These are phyloP conservation scores for Trichomalopsis sarcophagae DNA, from an alignment of 1,140 invertebrate species.

Conservation along the genomic window DNA sequence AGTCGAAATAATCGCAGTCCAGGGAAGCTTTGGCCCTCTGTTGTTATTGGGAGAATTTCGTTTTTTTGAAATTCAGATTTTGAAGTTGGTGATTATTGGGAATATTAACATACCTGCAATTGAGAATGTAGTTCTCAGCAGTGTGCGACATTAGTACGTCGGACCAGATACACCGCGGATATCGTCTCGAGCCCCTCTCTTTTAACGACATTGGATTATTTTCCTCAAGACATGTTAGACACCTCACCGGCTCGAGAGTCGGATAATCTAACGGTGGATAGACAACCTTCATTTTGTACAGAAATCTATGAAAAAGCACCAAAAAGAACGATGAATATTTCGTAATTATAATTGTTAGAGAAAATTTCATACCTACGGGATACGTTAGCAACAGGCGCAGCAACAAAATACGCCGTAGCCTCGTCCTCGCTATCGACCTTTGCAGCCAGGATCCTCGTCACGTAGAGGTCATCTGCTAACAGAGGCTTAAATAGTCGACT, in stretches of 20 bases:
- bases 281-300: slow-evolving; percentile 42
- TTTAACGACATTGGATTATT: neutral
- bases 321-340: neutral
- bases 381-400: slow-evolving; percentile 6
- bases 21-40: slow-evolving; percentile 45
- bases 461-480: slow-evolving; percentile 33
- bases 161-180: slow-evolving; percentile 28
- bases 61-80: neutral
- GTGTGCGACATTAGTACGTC: slow-evolving; percentile 31
- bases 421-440: neutral
- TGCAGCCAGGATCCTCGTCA: slow-evolving; percentile 23
- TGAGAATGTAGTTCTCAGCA: slow-evolving; percentile 35
- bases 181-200: neutral
- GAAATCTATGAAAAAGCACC: slow-evolving; percentile 12
- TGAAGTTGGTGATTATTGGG: neutral
- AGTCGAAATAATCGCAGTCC: slow-evolving; percentile 33
- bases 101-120: slow-evolving; percentile 37
- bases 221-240: slow-evolving; percentile 36
- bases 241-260: slow-evolving; percentile 19
- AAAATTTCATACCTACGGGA: slow-evolving; percentile 14
- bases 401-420: slow-evolving; percentile 37
- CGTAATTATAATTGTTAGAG: neutral
- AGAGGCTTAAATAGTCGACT: slow-evolving; percentile 19
- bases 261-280: slow-evolving; percentile 17
- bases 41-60: neutral